Conservation (phyloP, 2,888 invertebrate genomes). For the Labia minor region DNA sequence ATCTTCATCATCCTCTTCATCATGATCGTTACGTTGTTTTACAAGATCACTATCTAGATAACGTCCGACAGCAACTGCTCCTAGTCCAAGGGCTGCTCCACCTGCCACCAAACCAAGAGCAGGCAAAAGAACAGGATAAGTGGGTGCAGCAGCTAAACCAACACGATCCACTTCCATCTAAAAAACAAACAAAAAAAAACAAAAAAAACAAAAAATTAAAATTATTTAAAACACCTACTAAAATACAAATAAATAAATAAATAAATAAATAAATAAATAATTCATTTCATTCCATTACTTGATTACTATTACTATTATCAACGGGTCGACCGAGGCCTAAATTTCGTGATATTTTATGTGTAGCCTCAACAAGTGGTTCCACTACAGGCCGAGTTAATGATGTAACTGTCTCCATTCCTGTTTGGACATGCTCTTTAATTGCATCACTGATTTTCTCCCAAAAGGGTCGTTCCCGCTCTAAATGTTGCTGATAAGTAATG, state of each 20-base stretch:
- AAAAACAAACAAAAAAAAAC: too few species aligned
- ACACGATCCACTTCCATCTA: slow-evolving; percentile 47
- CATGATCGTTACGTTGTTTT: slow-evolving; percentile 35
- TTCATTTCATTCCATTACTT: too few species aligned
- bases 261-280: too few species aligned
- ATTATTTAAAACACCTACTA: neutral
- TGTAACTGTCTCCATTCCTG: slow-evolving; percentile 57
- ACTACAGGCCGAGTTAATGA: slow-evolving; percentile 53
- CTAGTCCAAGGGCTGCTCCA: slow-evolving; percentile 71
- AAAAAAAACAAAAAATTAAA: too few species aligned
- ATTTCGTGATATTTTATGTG: slow-evolving; percentile 67
- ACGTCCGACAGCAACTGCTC: slow-evolving; percentile 66
- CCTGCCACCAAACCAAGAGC: slow-evolving; percentile 68
- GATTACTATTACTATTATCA: slow-evolving; percentile 35
- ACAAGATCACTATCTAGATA: slow-evolving; percentile 49
- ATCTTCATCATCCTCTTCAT: slow-evolving; percentile 37
- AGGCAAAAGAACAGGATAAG: slow-evolving; percentile 56
- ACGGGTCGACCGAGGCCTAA: slow-evolving; percentile 49
- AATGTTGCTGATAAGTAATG: too few species aligned
- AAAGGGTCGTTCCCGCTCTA: slow-evolving; percentile 49
- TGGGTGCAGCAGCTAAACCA: slow-evolving; percentile 45
- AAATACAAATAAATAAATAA: slow-evolving; percentile 25
- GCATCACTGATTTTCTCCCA: slow-evolving; percentile 64
- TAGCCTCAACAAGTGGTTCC: slow-evolving; percentile 65
- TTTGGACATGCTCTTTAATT: slow-evolving; percentile 55